phyloP scores from a whole-genome alignment of 2,113 vertebrate species.

The Ranitomeya variabilis region DNA sequence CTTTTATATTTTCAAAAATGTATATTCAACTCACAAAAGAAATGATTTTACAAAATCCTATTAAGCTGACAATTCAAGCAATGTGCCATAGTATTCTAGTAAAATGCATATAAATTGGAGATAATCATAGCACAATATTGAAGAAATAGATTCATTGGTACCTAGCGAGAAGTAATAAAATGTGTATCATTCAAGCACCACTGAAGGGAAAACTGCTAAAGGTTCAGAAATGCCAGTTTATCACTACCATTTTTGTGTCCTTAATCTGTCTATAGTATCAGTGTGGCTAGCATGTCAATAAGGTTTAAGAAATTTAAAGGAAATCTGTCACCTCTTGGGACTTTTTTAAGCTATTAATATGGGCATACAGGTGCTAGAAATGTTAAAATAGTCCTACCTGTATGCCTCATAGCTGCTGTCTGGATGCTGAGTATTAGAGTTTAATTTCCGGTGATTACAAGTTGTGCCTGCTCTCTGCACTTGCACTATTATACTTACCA shows the following conservation, averaged over 20 bases:
- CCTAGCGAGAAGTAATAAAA: slow-evolving; percentile 52
- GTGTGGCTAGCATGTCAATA: slow-evolving; percentile 1
- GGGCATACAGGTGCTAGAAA: too few relatives aligned
- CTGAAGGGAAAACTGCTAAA: slow-evolving; percentile 41
- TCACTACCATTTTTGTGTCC: slow-evolving; percentile 14
- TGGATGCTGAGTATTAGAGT: too few relatives aligned
- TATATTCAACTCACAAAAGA: slow-evolving; percentile 35
- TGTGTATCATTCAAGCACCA: slow-evolving; percentile 49
- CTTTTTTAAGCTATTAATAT: too few relatives aligned
- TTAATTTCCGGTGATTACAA: too few relatives aligned
- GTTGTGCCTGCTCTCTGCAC: too few relatives aligned
- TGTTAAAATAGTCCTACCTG: too few relatives aligned
- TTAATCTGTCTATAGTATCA: slow-evolving; percentile 39
- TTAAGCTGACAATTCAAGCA: slow-evolving; percentile 53
- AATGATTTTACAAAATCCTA: slow-evolving; percentile 37
- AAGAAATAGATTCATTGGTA: slow-evolving; percentile 51
- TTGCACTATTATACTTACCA: too few relatives aligned
- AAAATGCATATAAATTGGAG: slow-evolving; percentile 53
- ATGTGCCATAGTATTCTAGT: slow-evolving; percentile 39
- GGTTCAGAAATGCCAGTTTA: slow-evolving; percentile 34
- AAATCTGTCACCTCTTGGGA: too few relatives aligned
- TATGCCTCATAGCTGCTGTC: too few relatives aligned
- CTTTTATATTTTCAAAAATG: background rate
- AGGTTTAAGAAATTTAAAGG: background rate
- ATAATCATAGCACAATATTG: slow-evolving; percentile 54